Percentiles rank a stretch among this genome's conserved stretches.
Conservation (phyloP, 92 coral and sea anemone species). For the Scolanthus callimorphus region DNA sequence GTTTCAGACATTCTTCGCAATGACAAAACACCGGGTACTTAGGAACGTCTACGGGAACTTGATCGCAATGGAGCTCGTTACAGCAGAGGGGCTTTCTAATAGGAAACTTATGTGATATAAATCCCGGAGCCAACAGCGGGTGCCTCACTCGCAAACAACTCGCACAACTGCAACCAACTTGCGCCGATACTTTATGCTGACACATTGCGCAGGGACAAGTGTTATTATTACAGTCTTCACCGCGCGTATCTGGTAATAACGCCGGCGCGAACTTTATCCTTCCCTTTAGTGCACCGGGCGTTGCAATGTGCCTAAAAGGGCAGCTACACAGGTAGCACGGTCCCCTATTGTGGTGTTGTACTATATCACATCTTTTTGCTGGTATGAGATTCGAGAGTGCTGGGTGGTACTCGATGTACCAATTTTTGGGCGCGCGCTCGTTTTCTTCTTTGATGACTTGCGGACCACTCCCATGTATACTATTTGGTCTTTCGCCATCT, state of each 20-base stretch:
- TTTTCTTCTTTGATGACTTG: background rate
- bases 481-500: too few relatives aligned
- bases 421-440: constrained; percentile 6
- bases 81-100: constrained; percentile 9
- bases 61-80: constrained; percentile 6
- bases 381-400: constrained; percentile 8
- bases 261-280: constrained; percentile 23
- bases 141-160: constrained; percentile 22
- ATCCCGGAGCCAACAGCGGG: constrained; percentile 9
- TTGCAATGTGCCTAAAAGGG: constrained; percentile 12
- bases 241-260: constrained; percentile 1
- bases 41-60: background rate
- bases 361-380: constrained; percentile 5
- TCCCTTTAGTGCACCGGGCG: constrained; percentile 10
- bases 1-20: constrained; percentile 18
- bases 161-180: constrained; percentile 20
- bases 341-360: constrained; percentile 22
- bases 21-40: constrained; percentile 22
- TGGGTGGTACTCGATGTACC: constrained; percentile 29
- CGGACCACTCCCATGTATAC: too few relatives aligned
- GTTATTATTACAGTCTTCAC: background rate
- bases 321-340: constrained; percentile 29
- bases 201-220: constrained; percentile 19
- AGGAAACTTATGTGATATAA: constrained; percentile 1
- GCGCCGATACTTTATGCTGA: constrained; percentile 14